Base-by-base conservation (phyloP, 2,797 vertebrate species). In the Acanthiza pusilla region DNA sequence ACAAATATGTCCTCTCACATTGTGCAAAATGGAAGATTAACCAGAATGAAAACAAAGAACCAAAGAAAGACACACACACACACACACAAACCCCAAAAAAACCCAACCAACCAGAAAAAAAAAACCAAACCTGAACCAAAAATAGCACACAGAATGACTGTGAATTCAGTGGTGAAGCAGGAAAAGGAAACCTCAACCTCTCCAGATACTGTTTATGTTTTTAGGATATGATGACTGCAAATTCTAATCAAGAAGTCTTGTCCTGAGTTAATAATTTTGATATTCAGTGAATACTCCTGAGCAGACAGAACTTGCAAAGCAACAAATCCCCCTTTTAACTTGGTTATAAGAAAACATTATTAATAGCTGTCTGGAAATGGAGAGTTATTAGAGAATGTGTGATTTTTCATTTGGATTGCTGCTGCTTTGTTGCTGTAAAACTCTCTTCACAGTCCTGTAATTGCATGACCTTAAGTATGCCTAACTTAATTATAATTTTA, bases 321-420 rank as follows among this genome's bases (percentile, higher is more conserved):
- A 81, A 55, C 23, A 73, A 62, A 71, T 25, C 3, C 0, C 3
- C n/a, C 19, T 73, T 90, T 57, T 88, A 77, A 91, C 85, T 95
- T 85, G 51, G 32, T 93, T 89, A 89, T 90, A 90, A 82, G 86
- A 94, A 79, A 91, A 14, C 42, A 83, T 91, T 95, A 91, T 95
- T 89, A 93, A 90, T 93, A 88, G 13, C 38, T 73, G 20, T 87
- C 83, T 72, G 36, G 72, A 55, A 96, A 67, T 40, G 13, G 36
- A 75, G 38, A 75, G 72, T 80, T 91, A 88, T 80, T 95, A 76
- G 19, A 61, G 51, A 78, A 91, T 47, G 61, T 79, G 87, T 67
- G 84, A 96, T 95, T 90, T 96, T 85, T 96, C 86, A 95, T 95
- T 96, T 95, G 47, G 70, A 89, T 68, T 93, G 67, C 43, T 79